phyloP scores from a whole-genome alignment of 2,888 invertebrate genomes.

The Ceriagrion tenellum region DNA sequence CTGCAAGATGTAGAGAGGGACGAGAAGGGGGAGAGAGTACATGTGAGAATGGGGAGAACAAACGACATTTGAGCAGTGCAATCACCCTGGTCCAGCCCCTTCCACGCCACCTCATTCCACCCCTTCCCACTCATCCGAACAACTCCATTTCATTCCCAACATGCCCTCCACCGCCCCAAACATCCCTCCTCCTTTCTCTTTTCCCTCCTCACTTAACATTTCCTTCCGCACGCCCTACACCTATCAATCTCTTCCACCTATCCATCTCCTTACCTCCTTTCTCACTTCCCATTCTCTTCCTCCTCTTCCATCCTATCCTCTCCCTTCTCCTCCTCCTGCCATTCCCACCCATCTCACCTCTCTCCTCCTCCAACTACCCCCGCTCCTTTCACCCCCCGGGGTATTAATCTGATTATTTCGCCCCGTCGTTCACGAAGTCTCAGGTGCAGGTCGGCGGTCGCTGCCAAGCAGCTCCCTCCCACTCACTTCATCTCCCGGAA shows the following conservation, averaged over 20 bases:
- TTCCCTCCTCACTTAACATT: not conserved
- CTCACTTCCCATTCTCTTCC: not conserved
- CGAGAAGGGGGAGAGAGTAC: not conserved
- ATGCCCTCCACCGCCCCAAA: not conserved
- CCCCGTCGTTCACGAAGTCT: conserved; percentile 60
- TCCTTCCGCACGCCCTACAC: not conserved
- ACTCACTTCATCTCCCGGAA: not conserved
- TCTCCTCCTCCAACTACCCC: not conserved
- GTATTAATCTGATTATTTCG: conserved; percentile 66
- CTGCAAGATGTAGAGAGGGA: too few relatives aligned
- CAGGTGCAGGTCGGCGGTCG: conserved; percentile 61
- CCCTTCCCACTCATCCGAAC: not conserved
- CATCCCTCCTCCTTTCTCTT: not conserved
- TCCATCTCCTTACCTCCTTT: not conserved
- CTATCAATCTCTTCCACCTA: not conserved
- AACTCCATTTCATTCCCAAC: conserved; percentile 9
- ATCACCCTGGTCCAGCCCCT: not conserved
- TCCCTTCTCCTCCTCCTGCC: not conserved
- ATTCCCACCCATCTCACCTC: not conserved
- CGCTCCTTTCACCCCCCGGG: not conserved
- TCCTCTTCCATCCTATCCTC: not conserved
- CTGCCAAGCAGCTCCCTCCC: conserved; percentile 33
- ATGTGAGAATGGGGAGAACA: not conserved
- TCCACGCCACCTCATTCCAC: not conserved
- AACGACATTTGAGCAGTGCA: conserved; percentile 42